Percentiles rank a stretch among this genome's conserved stretches.
These are phyloP conservation scores for Chloropsis cyanopogon DNA, from an alignment of 2,113 vertebrate species.

Conservation along the genomic window DNA sequence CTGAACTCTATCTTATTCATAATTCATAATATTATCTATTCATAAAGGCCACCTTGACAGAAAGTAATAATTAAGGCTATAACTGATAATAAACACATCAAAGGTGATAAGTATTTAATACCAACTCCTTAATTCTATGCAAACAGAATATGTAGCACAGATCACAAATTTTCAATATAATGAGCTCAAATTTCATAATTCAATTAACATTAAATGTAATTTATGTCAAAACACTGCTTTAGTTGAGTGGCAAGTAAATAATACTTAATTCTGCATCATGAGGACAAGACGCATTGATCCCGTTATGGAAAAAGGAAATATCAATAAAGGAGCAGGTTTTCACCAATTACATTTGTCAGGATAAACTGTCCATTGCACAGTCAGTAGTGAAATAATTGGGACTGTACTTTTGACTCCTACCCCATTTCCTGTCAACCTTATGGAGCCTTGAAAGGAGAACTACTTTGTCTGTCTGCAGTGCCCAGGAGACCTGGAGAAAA, in stretches of 20 bases:
- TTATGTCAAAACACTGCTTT: slow-evolving; percentile 37
- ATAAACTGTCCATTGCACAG: slow-evolving; percentile 26
- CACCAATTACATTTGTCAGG: slow-evolving; percentile 41
- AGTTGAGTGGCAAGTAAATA: slow-evolving; percentile 45
- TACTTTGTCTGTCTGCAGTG: background rate
- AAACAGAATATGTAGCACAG: background rate
- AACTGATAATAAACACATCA: slow-evolving; percentile 45
- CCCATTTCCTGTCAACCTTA: background rate
- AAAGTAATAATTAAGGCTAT: slow-evolving; percentile 52
- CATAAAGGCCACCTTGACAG: slow-evolving; percentile 16
- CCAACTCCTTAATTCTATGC: background rate
- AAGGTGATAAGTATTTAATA: slow-evolving; percentile 58
- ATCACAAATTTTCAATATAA: background rate
- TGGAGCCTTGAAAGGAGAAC: background rate
- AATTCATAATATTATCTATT: too few species aligned
- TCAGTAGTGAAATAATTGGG: background rate
- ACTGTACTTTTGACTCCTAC: background rate
- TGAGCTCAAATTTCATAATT: slow-evolving; percentile 43
- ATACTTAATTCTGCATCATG: background rate
- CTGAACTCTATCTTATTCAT: background rate
- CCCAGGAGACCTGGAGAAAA: background rate
- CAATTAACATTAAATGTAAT: slow-evolving; percentile 38
- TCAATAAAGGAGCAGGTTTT: slow-evolving; percentile 48
- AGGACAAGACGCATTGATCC: slow-evolving; percentile 26
- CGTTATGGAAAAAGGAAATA: slow-evolving; percentile 46